Base-by-base conservation (phyloP, 1,140 invertebrate genomes). In the Paraescarpia echinospica region DNA sequence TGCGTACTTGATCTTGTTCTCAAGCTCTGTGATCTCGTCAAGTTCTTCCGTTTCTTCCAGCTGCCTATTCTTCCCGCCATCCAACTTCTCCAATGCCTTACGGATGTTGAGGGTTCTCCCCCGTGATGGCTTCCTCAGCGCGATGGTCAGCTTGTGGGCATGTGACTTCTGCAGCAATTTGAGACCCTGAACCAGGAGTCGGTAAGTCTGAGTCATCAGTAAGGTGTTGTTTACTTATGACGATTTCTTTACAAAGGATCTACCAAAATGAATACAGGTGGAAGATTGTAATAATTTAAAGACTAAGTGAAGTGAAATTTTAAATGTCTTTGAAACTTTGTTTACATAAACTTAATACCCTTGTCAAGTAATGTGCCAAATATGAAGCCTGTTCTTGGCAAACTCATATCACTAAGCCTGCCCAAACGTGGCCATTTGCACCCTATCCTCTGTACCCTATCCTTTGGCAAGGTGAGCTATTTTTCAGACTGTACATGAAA, bases 1-100 rank as follows among this genome's bases (percentile, higher is more conserved):
- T 77, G 48, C 94, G 93, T 94, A 96, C 95, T 95, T 95, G n/a
- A 97, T 95, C 93, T 96, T 96, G 77, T 95, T 94, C 93, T 96
- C 96, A 14, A 97, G 92, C 90, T 96, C 95, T 35, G 93, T 93
- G 90, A 95, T 35, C n/a, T 91, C 91, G 8, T 91, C 91, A 6
- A 27, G 18, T 31, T 77, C 59, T 27, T 77, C 59, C 27, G 59
- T 22, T 31, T 77, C 91, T 2, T 91, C 91, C 4, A 8, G 8
- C 6, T 91, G 34, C 41, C 33, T 33, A 2, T 9, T 33, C 33
- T 0, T 48, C 33, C 41, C 91, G 8, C n/a, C 91, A 1, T 91
- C 48, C 35, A 35, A 18, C 48, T 48, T 51, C 14, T 48, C 34
- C 34, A 91, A 12, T 34, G 48, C 34, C 41, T 91, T 91, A 1